Conservation (phyloP, 2,888 invertebrate species). For the Epicampocera succincta region DNA sequence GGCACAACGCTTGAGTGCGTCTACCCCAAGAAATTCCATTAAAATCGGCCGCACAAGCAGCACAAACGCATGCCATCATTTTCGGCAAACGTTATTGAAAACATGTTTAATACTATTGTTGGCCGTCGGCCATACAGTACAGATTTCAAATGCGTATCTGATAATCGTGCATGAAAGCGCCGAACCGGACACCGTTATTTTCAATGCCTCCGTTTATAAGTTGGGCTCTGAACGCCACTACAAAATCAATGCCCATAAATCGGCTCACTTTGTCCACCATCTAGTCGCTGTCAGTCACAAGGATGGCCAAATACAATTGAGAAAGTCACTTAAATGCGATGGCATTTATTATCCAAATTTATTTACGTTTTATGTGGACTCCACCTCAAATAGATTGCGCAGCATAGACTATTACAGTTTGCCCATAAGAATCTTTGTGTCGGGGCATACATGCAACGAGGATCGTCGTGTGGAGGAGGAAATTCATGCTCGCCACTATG, state of each 20-base stretch:
- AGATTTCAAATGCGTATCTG: constrained; percentile 82
- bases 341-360: constrained; percentile 91
- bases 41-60: not conserved
- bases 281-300: constrained; percentile 89
- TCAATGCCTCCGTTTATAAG: constrained; percentile 91
- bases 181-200: constrained; percentile 86
- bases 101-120: constrained; percentile 54
- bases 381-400: constrained; percentile 89
- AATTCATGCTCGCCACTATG: constrained; percentile 82
- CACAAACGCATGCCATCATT: constrained; percentile 15
- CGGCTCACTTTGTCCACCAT: constrained; percentile 91
- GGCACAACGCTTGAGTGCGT: too few species aligned
- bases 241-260: constrained; percentile 90
- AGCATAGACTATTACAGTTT: constrained; percentile 92
- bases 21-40: not conserved
- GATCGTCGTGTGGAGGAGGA: constrained; percentile 85
- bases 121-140: constrained; percentile 68
- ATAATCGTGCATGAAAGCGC: constrained; percentile 84
- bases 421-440: constrained; percentile 88
- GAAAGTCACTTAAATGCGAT: constrained; percentile 88
- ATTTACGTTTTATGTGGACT: constrained; percentile 93
- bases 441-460: constrained; percentile 87
- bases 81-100: constrained; percentile 10
- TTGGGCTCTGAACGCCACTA: constrained; percentile 90
- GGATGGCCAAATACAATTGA: constrained; percentile 88